Evolutionary conservation across 2,888 invertebrate species (phyloP).

Genomic region (Leptinotarsa juncta): DNA sequence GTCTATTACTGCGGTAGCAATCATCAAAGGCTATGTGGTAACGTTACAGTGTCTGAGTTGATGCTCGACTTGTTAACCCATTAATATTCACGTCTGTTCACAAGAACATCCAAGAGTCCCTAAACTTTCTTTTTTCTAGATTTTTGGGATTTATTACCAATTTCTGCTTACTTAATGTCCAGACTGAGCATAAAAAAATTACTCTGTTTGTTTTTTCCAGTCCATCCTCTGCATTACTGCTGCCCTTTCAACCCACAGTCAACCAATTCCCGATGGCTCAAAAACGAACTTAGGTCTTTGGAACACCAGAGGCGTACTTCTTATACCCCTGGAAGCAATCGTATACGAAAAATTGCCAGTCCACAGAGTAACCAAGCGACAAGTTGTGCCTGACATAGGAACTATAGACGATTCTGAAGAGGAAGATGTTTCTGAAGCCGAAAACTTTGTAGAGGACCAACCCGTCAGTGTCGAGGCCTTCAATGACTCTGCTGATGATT

Average conservation of each 20-base stretch:
- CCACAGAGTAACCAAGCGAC: background rate
- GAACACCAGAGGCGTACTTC: background rate
- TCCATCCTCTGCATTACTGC: background rate
- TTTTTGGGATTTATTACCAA: too few relatives aligned
- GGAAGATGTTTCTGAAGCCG: background rate
- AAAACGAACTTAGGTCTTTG: background rate
- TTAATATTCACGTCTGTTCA: too few relatives aligned
- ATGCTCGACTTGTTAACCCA: too few relatives aligned
- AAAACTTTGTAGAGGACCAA: background rate
- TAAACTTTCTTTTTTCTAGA: too few relatives aligned
- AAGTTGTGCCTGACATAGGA: background rate
- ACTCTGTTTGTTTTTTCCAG: background rate
- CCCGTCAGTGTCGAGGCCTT: background rate
- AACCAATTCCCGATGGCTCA: background rate
- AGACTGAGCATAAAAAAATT: background rate
- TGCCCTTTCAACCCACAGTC: background rate
- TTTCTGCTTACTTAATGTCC: too few relatives aligned
- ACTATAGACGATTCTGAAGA: slow-evolving; percentile 12
- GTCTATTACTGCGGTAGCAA: too few relatives aligned
- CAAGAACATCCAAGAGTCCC: too few relatives aligned
- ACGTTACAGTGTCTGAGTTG: too few relatives aligned
- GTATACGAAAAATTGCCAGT: background rate
- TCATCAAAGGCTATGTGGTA: too few relatives aligned
- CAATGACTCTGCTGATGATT: background rate
- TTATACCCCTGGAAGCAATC: background rate